A percentile compares a stretch with the other conserved stretches of the same genome.
phyloP scores from a whole-genome alignment of 1,140 invertebrate genomes.

The Pachyrhynchus sulphureomaculatus region DNA sequence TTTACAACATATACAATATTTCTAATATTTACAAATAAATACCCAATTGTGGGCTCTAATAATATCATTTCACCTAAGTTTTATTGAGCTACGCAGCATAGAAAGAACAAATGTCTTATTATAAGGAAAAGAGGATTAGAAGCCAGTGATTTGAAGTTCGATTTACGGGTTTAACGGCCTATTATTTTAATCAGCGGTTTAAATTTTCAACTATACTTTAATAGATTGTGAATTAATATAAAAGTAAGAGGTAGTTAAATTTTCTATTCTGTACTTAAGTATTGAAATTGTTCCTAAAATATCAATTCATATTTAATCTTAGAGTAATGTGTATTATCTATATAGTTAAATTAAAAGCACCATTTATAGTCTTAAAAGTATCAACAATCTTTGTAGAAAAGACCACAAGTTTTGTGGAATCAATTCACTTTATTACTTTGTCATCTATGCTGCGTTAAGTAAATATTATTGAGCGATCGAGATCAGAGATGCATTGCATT shows the following conservation, averaged over 20 bases:
- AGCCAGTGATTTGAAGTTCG: too few relatives aligned
- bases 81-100: slow-evolving; percentile 32
- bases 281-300: background rate
- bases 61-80: slow-evolving; percentile 9
- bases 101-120: background rate
- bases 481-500: slow-evolving; percentile 35
- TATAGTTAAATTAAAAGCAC: slow-evolving; percentile 3
- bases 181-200: too few relatives aligned
- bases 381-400: background rate
- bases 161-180: too few relatives aligned
- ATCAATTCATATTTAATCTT: slow-evolving; percentile 2
- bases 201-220: too few relatives aligned
- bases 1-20: slow-evolving; percentile 46
- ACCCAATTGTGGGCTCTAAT: slow-evolving; percentile 40
- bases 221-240: too few relatives aligned
- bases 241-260: too few relatives aligned
- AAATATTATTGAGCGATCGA: slow-evolving; percentile 45
- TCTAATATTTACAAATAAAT: slow-evolving; percentile 48
- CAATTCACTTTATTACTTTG: slow-evolving; percentile 1
- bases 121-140: background rate
- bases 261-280: too few relatives aligned
- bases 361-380: slow-evolving; percentile 1
- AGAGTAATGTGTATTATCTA: background rate
- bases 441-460: slow-evolving; percentile 20
- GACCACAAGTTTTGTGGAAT: background rate